Conservation (phyloP, 2,113 vertebrate species). For the Hippocampus mohnikei region DNA sequence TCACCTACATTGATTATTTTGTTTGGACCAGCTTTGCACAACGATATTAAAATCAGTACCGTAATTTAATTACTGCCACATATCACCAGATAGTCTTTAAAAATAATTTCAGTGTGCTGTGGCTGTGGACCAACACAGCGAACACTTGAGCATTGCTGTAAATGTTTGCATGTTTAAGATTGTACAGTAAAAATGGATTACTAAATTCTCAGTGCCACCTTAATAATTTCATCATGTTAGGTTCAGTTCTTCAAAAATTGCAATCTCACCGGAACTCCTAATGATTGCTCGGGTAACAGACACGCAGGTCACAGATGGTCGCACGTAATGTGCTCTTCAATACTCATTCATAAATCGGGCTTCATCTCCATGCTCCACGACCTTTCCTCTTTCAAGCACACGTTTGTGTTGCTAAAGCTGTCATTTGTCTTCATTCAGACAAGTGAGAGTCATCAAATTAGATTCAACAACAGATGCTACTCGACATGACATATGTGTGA, state of each 20-base stretch:
- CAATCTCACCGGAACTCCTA: background rate
- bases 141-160: background rate
- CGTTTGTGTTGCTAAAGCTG: conserved; percentile 22
- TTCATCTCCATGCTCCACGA: conserved; percentile 3
- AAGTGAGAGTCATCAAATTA: conserved; percentile 13
- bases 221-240: background rate
- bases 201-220: background rate
- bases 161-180: background rate
- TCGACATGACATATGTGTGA: background rate
- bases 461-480: background rate
- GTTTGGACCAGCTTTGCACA: background rate
- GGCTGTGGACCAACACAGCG: background rate
- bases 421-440: conserved; percentile 31
- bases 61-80: background rate
- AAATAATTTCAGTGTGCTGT: background rate
- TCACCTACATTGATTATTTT: background rate
- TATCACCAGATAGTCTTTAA: background rate
- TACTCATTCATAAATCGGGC: conserved; percentile 20
- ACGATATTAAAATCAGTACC: background rate
- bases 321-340: conserved; percentile 35
- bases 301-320: conserved; percentile 31
- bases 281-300: background rate
- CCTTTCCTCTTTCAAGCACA: conserved; percentile 1
- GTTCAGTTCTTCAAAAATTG: background rate
- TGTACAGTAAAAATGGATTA: background rate